These are phyloP conservation scores for Melieria crassipennis DNA, from an alignment of 2,888 invertebrate genomes.

Conservation along the genomic window DNA sequence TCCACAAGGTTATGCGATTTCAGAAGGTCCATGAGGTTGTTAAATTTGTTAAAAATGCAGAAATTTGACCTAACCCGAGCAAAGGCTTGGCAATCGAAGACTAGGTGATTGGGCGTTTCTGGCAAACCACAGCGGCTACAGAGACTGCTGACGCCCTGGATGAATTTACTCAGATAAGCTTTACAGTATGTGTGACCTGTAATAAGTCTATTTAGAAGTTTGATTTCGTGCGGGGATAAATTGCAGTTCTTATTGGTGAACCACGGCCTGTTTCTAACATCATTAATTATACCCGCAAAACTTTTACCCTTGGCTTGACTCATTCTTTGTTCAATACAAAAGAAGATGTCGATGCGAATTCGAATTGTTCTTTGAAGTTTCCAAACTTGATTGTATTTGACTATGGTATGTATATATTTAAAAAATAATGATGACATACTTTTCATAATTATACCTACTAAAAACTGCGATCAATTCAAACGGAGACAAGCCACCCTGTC, in stretches of 20 bases:
- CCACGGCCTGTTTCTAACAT: no score
- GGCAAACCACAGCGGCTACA: neutral
- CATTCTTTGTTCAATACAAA: no score
- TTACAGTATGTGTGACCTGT: neutral
- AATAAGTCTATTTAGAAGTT: neutral
- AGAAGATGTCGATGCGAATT: no score
- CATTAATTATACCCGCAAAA: neutral
- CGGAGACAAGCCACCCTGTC: no score
- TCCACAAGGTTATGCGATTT: neutral
- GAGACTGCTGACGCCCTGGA: neutral
- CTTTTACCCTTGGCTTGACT: neutral
- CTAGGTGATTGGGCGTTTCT: neutral
- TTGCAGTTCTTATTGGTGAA: no score
- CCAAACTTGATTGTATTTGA: no score
- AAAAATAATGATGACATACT: no score
- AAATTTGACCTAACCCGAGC: neutral
- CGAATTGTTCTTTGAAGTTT: no score
- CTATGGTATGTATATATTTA: no score
- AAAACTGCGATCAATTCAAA: no score
- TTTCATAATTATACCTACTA: no score
- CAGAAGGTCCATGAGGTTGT: neutral
- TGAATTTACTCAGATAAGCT: neutral
- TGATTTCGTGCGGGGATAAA: constrained; percentile 1
- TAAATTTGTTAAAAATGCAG: neutral
- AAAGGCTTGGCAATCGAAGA: neutral